Evolutionary conservation across 1,140 invertebrate species (phyloP).

Genomic region (Cephus cinctus): DNA sequence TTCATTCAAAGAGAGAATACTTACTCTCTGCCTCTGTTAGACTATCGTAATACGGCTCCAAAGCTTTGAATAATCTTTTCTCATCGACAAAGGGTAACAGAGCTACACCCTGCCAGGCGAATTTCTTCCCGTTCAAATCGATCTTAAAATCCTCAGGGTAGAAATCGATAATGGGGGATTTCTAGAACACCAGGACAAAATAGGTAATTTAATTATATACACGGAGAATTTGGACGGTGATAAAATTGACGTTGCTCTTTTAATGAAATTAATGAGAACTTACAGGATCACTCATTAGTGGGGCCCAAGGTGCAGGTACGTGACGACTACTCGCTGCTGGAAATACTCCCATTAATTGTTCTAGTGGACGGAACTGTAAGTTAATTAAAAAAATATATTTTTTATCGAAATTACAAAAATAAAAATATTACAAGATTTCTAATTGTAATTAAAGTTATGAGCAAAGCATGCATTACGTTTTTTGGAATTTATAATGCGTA

Average conservation of each 20-base stretch:
- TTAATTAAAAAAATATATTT: constrained; percentile 18
- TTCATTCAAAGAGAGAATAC: too few relatives aligned
- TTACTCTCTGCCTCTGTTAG: constrained; percentile 80
- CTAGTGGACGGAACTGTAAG: constrained; percentile 88
- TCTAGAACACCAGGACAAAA: too few relatives aligned
- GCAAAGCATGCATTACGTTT: neutral
- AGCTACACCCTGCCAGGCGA: constrained; percentile 99
- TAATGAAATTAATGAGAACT: constrained; percentile 42
- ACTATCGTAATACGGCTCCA: constrained; percentile 76
- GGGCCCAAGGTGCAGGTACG: constrained; percentile 92
- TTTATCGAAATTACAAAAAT: constrained; percentile 1
- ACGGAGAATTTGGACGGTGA: too few relatives aligned
- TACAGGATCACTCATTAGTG: constrained; percentile 90
- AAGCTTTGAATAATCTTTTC: constrained; percentile 81
- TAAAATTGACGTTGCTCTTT: too few relatives aligned
- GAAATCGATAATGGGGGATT: constrained; percentile 97
- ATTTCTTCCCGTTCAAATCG: constrained; percentile 99
- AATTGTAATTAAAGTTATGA: neutral
- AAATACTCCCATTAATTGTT: constrained; percentile 99
- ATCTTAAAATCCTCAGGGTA: constrained; percentile 99
- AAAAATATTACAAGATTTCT: constrained; percentile 10
- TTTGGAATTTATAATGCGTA: constrained; percentile 51
- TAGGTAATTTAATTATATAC: too few relatives aligned
- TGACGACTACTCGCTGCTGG: constrained; percentile 94
- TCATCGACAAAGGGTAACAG: constrained; percentile 98